Evolutionary conservation across 2,113 vertebrate species (phyloP), one percentile per base, ranked within the genome.

Genomic region (Haplochromis vanheusdeni): DNA sequence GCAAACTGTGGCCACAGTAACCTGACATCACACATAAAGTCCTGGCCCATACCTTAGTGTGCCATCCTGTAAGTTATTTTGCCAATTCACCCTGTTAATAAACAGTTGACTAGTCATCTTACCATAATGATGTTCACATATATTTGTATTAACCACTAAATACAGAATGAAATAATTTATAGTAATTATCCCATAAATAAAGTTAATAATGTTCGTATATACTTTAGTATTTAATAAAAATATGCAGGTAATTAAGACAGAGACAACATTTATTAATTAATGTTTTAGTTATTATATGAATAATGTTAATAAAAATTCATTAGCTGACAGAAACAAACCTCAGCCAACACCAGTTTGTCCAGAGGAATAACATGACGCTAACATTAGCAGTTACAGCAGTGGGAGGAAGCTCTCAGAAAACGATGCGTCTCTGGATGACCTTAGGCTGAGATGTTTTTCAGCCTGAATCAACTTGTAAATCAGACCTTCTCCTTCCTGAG

Each of bases 381-480:
- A 23, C 35, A 3, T 35, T 56, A 33, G 49, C 31, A 33, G 80
- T 62, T 49, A n/a, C 31, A 82, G 23, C 21, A 88, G 79, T 62
- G 35, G 12, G 75, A 82, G 47, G 79, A 56, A 82, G 54, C 45
- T 52, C 58, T 45, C 19, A 13, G 68, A 55, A 73, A 86, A 86
- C 21, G 4, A 54, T 37, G 42, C 1, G 2, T 90, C 60, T 86
- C 54, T 31, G 4, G 1, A 40, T 82, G 91, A 89, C 88, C 90
- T 89, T 37, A 80, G 51, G 45, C 75, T 79, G 51, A 82, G 31
- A 81, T 60, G 26, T 75, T 82, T 87, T 83, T 79, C 75, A 77
- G 86, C 86, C 42, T 7, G 47, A 93, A 79, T 89, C 75, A 68
- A 82, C 77, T 79, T 85, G 79, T 94, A 91, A 91, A 92, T 92